phyloP scores from a whole-genome alignment of 2,888 invertebrate species.

The Acanthococcus lagerstroemiae region DNA sequence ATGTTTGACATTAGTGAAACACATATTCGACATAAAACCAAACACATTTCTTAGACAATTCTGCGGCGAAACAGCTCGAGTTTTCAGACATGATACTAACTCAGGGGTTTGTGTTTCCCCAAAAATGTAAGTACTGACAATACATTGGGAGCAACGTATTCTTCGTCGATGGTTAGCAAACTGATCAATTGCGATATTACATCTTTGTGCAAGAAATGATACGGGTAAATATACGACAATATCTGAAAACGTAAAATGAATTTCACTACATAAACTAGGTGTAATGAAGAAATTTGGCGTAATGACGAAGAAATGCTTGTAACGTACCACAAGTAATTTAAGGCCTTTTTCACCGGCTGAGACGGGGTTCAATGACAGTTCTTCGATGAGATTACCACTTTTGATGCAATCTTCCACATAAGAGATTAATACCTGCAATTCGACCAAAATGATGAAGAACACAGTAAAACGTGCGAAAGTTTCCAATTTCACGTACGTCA shows the following conservation, averaged over 20 bases:
- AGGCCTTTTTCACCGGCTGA: slow-evolving; percentile 83
- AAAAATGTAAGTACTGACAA: slow-evolving; percentile 75
- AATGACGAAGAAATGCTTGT: neutral
- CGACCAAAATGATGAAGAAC: slow-evolving; percentile 11
- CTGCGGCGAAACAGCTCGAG: too few species aligned
- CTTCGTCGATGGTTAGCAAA: slow-evolving; percentile 71
- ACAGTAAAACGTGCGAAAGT: too few species aligned
- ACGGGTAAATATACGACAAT: slow-evolving; percentile 84
- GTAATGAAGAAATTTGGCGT: too few species aligned
- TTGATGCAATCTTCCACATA: slow-evolving; percentile 64
- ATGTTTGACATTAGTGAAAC: too few species aligned
- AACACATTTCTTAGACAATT: neutral
- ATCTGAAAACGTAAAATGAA: slow-evolving; percentile 49
- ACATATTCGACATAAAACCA: neutral
- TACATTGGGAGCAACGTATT: slow-evolving; percentile 66
- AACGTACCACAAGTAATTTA: slow-evolving; percentile 64
- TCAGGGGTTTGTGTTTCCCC: slow-evolving; percentile 74
- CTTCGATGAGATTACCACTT: slow-evolving; percentile 57
- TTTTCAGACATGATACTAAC: slow-evolving; percentile 44
- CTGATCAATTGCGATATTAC: slow-evolving; percentile 65
- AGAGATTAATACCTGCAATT: slow-evolving; percentile 45
- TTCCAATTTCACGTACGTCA: too few species aligned
- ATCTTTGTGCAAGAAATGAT: slow-evolving; percentile 80
- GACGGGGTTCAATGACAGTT: slow-evolving; percentile 66
- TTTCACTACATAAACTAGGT: neutral